Base-by-base conservation (phyloP, 2,888 invertebrate species). In the Nezara viridula region DNA sequence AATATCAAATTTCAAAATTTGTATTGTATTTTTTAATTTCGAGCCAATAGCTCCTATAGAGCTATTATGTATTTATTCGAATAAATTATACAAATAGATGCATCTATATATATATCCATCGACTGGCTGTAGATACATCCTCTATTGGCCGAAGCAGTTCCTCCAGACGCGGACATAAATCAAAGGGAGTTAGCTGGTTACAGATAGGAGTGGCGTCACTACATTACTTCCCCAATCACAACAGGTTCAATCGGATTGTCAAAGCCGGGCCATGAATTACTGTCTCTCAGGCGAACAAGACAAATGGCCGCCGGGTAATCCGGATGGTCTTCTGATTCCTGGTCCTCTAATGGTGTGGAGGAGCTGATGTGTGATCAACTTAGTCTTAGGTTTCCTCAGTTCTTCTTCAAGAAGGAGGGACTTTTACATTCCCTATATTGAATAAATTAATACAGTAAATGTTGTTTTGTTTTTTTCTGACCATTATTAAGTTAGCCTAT, bases 201-300 rank as follows among this genome's bases (percentile, higher is more conserved):
- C 44, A 81, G 81, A 81, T 81, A 81, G 44, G 44, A 81, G 44
- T 14, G 40, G 77, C n/a, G 24, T 44, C 44, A 81, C 44, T 81
- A 81, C 81, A 44, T 81, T 81, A 44, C 81, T 81, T 81, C 81
- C n/a, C 14, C 81, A 81, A 81, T 81, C 81, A 81, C 81, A 81
- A n/a, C 44, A 40, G 81, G 44, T 81, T 81, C 81, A n/a, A 47
- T 81, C 44, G 32, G 44, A 47, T 47, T 81, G 81, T 81, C 81
- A 81, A 81, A 81, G 44, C 37, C 44, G 0, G 44, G 44, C 66
- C 66, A 73, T 37, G 66, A 73, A 73, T 73, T 73, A 73, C 66
- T 19, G 66, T 73, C 19, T 19, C 32, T 37, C 9, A 37, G 66
- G 37, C 32, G 1, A 73, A 37, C 32, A 37, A 73, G 66, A 73